These are phyloP conservation scores for Leiothrix lutea DNA, from an alignment of 2,113 vertebrate genomes.

Conservation along the genomic window DNA sequence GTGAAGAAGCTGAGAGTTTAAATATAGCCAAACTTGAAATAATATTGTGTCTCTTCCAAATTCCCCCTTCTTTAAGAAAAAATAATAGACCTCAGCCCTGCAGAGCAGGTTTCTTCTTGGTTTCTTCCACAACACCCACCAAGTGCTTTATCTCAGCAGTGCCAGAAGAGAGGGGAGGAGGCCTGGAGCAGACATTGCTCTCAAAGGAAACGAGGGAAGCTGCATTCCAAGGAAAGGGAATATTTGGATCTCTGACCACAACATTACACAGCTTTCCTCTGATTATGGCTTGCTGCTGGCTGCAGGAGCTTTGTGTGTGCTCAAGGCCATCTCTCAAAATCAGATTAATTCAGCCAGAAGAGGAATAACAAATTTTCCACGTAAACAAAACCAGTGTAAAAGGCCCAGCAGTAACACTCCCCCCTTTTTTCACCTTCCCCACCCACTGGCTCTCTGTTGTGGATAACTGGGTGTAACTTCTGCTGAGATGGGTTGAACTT, in stretches of 20 bases:
- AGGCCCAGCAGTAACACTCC: not conserved
- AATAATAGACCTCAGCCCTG: not conserved
- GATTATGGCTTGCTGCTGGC: not conserved
- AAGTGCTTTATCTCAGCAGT: not conserved
- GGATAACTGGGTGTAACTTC: rapidly evolving
- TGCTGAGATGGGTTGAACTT: not conserved
- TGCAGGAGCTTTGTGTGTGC: not conserved
- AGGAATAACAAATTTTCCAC: not conserved
- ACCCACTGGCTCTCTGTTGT: not conserved
- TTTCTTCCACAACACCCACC: not conserved
- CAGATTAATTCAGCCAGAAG: not conserved
- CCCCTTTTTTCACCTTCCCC: not conserved
- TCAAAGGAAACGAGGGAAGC: not conserved
- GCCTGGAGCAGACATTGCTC: not conserved
- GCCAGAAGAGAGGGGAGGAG: not conserved
- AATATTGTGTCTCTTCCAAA: not conserved
- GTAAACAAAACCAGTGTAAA: not conserved
- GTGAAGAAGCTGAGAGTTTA: not conserved
- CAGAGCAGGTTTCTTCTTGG: not conserved
- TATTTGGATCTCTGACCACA: not conserved
- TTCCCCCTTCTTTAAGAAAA: not conserved
- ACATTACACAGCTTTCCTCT: not conserved
- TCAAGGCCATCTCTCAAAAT: not conserved
- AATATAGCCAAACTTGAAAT: not conserved
- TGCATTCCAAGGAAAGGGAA: not conserved